Evolutionary conservation across 2,113 vertebrate genomes (phyloP).

Genomic region (Montifringilla adamsi): DNA sequence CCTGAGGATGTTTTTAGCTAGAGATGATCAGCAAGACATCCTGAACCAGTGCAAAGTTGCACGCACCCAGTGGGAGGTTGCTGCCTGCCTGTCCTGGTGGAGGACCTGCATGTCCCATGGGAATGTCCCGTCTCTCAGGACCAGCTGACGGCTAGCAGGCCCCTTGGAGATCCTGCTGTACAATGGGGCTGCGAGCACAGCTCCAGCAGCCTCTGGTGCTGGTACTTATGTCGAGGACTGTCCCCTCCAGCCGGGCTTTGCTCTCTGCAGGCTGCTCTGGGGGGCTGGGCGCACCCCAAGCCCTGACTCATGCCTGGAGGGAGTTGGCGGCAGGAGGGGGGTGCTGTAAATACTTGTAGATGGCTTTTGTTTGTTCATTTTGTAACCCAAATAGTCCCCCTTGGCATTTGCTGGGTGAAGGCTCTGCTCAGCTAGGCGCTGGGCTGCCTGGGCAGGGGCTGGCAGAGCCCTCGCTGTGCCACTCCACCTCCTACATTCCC

Average conservation of each 20-base stretch:
- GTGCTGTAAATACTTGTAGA: conserved; percentile 25
- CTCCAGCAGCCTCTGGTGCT: not conserved
- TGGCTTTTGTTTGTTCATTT: conserved; percentile 19
- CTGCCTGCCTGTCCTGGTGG: not conserved
- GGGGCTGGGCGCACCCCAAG: accelerated
- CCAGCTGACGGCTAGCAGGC: not conserved
- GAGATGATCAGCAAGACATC: not conserved
- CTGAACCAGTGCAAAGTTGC: not conserved
- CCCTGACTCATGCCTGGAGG: accelerated
- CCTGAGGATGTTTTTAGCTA: not conserved
- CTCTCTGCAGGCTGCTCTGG: not conserved
- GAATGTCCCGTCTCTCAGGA: not conserved
- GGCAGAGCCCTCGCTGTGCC: accelerated
- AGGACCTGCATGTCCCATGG: not conserved
- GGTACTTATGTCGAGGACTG: not conserved
- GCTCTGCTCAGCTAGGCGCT: not conserved
- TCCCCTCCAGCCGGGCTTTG: not conserved
- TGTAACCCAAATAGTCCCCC: not conserved
- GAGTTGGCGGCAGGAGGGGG: not conserved
- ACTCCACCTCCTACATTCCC: accelerated
- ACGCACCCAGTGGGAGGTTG: accelerated
- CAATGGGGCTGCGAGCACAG: not conserved
- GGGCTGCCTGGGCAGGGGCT: not conserved
- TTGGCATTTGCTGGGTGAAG: not conserved
- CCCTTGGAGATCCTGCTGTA: not conserved